Conservation (phyloP, 2,113 vertebrate genomes). For the Petromus typicus region DNA sequence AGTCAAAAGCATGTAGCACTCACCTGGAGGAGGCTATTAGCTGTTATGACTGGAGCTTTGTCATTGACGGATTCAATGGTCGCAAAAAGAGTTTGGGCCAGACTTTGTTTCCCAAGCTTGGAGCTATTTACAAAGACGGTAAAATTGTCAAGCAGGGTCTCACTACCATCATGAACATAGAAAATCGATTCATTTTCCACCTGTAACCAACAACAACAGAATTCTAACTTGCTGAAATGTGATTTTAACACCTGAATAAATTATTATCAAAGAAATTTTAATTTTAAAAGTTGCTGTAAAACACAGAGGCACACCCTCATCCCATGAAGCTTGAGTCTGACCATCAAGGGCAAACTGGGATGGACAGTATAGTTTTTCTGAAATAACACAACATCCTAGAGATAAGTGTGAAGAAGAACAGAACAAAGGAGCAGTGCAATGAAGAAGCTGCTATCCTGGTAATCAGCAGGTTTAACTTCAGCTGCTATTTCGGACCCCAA, state of each 20-base stretch:
- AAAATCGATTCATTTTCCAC: slow-evolving; percentile 93
- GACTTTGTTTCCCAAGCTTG: slow-evolving; percentile 91
- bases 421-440: neutral
- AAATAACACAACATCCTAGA: neutral
- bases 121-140: slow-evolving; percentile 91
- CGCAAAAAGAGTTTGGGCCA: slow-evolving; percentile 88
- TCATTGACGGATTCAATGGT: slow-evolving; percentile 92
- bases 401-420: neutral
- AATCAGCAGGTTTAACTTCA: neutral
- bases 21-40: slow-evolving; percentile 94
- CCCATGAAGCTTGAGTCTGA: neutral
- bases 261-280: neutral
- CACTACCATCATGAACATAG: slow-evolving; percentile 93
- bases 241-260: neutral
- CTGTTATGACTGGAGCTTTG: slow-evolving; percentile 90
- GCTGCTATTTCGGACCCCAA: neutral
- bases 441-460: neutral
- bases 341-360: neutral
- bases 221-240: neutral
- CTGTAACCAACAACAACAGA: slow-evolving; percentile 83
- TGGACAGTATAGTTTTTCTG: neutral
- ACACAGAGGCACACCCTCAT: neutral
- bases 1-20: slow-evolving; percentile 78
- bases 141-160: slow-evolving; percentile 90
- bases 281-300: neutral